Conservation (phyloP, 2,797 vertebrate species). For the Anniella stebbinsi region DNA sequence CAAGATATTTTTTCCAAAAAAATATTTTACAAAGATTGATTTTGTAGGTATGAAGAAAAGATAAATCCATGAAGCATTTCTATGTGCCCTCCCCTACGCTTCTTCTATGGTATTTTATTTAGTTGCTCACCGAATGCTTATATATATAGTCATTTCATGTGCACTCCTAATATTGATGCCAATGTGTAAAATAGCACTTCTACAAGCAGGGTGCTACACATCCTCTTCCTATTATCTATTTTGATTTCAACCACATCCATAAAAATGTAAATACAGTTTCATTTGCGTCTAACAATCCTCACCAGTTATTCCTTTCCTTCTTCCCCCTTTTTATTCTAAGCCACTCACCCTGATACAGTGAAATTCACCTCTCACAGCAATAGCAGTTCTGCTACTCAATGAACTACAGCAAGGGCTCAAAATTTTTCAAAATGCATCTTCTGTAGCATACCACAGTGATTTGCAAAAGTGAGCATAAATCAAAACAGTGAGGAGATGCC, state of each 20-base stretch:
- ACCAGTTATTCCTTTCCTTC: constrained; percentile 44
- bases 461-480: constrained; percentile 82
- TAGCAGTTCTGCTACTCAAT: constrained; percentile 73
- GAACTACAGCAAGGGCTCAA: constrained; percentile 74
- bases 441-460: constrained; percentile 77
- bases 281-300: constrained; percentile 65
- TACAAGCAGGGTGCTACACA: constrained; percentile 71
- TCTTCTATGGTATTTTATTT: constrained; percentile 62
- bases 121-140: constrained; percentile 50
- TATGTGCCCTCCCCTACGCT: constrained; percentile 25
- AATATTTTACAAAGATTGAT: too few relatives aligned
- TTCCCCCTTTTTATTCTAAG: constrained; percentile 75
- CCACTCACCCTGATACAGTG: constrained; percentile 69
- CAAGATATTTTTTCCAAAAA: too few relatives aligned
- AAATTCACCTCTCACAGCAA: constrained; percentile 74
- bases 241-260: constrained; percentile 76
- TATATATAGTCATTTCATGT: constrained; percentile 76
- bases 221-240: constrained; percentile 69
- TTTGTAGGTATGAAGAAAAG: constrained; percentile 69
- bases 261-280: constrained; percentile 78
- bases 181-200: constrained; percentile 62
- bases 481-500: constrained; percentile 77
- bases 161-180: constrained; percentile 69
- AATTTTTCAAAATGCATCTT: constrained; percentile 72
- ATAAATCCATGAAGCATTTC: constrained; percentile 77